These are phyloP conservation scores for Melieria crassipennis DNA, from an alignment of 2,888 invertebrate species.

Conservation along the genomic window DNA sequence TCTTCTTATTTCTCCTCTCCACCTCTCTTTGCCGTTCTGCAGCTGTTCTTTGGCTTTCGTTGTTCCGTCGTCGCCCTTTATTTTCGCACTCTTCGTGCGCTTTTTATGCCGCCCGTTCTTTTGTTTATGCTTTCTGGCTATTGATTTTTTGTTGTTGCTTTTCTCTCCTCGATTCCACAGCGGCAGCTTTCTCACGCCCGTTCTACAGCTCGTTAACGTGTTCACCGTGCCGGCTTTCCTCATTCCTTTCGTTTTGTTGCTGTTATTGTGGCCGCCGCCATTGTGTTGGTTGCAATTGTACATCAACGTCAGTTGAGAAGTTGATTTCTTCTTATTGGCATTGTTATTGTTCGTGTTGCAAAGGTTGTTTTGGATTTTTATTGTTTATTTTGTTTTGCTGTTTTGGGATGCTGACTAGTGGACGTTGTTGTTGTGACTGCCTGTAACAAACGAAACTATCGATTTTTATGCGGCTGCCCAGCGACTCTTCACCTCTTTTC, in stretches of 20 bases:
- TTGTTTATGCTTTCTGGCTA: conserved; percentile 6
- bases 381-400: not conserved
- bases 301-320: too few relatives aligned
- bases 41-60: too few relatives aligned
- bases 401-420: not conserved
- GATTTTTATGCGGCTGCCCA: conserved; percentile 21
- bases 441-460: conserved; percentile 28
- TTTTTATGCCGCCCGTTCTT: too few relatives aligned
- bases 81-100: too few relatives aligned
- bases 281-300: conserved; percentile 4
- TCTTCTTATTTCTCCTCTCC: too few relatives aligned
- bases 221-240: not conserved
- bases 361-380: not conserved
- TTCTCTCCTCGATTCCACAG: not conserved
- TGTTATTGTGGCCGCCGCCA: conserved; percentile 2
- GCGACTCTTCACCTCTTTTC: conserved; percentile 2
- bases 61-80: too few relatives aligned
- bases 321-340: too few relatives aligned
- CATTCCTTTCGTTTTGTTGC: not conserved
- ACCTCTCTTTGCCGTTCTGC: too few relatives aligned
- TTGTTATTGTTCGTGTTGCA: too few relatives aligned
- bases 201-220: conserved; percentile 5
- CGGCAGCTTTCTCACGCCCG: not conserved
- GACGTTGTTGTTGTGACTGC: conserved; percentile 30
- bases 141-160: not conserved